phyloP scores from a whole-genome alignment of 1,140 invertebrate species.

The Aphidius gifuensis region DNA sequence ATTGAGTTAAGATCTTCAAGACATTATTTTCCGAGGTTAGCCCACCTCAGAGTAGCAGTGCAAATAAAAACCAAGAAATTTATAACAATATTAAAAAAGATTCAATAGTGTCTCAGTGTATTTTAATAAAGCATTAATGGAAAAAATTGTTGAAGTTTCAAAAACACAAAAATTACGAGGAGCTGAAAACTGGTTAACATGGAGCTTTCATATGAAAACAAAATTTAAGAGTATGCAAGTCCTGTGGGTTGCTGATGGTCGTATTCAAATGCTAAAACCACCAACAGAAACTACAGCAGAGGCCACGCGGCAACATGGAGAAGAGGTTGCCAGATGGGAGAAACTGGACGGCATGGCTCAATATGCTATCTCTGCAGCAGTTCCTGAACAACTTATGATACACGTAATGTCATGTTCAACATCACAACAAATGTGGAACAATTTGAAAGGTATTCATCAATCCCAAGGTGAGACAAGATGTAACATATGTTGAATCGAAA shows the following conservation, averaged over 20 bases:
- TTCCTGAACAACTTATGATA: slow-evolving; percentile 31
- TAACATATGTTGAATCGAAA: slow-evolving; percentile 28
- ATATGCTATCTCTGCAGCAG: slow-evolving; percentile 31
- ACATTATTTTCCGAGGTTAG: no score
- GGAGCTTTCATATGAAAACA: slow-evolving; percentile 31
- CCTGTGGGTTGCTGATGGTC: slow-evolving; percentile 18
- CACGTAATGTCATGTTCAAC: slow-evolving; percentile 36
- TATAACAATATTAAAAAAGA: no score
- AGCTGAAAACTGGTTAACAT: slow-evolving; percentile 24
- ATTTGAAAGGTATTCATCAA: slow-evolving; percentile 30
- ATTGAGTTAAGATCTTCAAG: no score
- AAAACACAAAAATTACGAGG: slow-evolving; percentile 12
- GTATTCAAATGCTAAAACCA: not conserved
- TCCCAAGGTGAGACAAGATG: slow-evolving; percentile 24
- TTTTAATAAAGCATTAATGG: no score
- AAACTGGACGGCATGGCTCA: slow-evolving; percentile 28
- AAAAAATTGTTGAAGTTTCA: no score
- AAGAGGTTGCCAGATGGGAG: slow-evolving; percentile 19
- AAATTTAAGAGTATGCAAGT: slow-evolving; percentile 20
- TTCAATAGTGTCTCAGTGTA: no score
- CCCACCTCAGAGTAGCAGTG: no score
- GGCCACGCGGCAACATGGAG: not conserved
- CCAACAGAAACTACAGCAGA: not conserved
- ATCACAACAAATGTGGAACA: slow-evolving; percentile 33
- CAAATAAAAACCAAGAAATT: no score